Evolutionary conservation across 2,888 invertebrate genomes (phyloP).

Genomic region (Philopedon plagiatum): DNA sequence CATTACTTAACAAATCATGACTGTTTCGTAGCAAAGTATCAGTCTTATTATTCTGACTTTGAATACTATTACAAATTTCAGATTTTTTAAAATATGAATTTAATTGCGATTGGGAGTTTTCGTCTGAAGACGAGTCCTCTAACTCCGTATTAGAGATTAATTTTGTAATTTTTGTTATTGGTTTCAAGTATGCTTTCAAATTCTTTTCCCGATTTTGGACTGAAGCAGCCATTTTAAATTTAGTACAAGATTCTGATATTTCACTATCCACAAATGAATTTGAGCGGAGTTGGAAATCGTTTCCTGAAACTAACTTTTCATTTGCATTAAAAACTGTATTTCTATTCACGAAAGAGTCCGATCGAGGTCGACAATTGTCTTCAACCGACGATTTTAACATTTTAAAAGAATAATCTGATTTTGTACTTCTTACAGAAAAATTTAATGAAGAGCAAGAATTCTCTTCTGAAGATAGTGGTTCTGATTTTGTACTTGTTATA

Average conservation of each 20-base stretch:
- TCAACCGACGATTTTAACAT: not conserved
- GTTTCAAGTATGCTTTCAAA: not conserved
- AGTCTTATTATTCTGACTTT: not conserved
- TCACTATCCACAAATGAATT: not conserved
- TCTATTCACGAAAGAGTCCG: not conserved
- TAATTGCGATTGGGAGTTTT: not conserved
- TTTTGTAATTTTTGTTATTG: not conserved
- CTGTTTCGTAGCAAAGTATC: not conserved
- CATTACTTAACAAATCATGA: conserved; percentile 29
- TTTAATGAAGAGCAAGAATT: not conserved
- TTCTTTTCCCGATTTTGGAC: not conserved
- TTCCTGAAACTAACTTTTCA: not conserved
- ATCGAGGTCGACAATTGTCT: not conserved
- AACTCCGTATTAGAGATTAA: not conserved
- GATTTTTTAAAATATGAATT: not conserved
- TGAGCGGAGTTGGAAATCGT: not conserved
- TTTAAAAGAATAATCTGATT: not conserved
- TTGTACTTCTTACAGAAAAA: conserved; percentile 1
- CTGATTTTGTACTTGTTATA: not conserved
- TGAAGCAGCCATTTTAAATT: not conserved
- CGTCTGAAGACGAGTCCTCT: not conserved
- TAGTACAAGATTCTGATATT: not conserved
- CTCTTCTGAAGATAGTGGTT: not conserved
- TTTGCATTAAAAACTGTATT: not conserved
- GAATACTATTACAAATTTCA: not conserved